These are phyloP conservation scores for Agonopterix alstromeriana DNA, from an alignment of 2,888 invertebrate species.

Conservation along the genomic window DNA sequence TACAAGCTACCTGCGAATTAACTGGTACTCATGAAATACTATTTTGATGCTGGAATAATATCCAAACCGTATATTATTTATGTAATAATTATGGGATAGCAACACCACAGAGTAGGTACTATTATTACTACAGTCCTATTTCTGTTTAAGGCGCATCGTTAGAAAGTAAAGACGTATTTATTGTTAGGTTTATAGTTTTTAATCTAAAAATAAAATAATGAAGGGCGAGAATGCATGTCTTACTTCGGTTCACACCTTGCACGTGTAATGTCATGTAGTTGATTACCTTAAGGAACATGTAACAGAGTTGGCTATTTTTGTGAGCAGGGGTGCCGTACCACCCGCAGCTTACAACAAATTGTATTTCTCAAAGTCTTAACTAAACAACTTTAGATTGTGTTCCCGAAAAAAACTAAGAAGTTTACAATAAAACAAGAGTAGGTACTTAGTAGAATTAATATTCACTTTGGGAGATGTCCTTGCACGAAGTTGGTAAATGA, in stretches of 20 bases:
- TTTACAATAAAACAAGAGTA: too few relatives aligned
- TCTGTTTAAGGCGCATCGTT: conserved; percentile 34
- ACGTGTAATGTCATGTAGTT: conserved; percentile 63
- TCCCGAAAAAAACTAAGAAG: too few relatives aligned
- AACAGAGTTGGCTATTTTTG: conserved; percentile 41
- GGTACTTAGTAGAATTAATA: too few relatives aligned
- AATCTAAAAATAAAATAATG: conserved; percentile 56
- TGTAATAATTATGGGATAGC: neutral
- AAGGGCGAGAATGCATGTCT: conserved; percentile 51
- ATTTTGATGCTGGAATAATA: too few relatives aligned
- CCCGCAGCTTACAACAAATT: conserved; percentile 13
- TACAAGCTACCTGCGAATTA: too few relatives aligned
- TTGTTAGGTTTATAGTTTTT: conserved; percentile 47
- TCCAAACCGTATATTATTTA: conserved; percentile 2
- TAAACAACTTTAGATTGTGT: too few relatives aligned
- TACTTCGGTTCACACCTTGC: conserved; percentile 60
- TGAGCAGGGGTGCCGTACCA: conserved; percentile 29
- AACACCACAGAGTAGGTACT: too few relatives aligned
- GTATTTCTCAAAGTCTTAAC: conserved; percentile 7
- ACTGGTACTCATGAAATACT: too few relatives aligned
- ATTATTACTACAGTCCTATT: neutral
- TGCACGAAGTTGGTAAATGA: too few relatives aligned
- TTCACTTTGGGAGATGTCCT: too few relatives aligned
- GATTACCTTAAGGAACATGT: conserved; percentile 50
- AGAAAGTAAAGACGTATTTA: conserved; percentile 46